phyloP scores from a whole-genome alignment of 2,797 vertebrate genomes.

The Pantherophis alleghaniensis region DNA sequence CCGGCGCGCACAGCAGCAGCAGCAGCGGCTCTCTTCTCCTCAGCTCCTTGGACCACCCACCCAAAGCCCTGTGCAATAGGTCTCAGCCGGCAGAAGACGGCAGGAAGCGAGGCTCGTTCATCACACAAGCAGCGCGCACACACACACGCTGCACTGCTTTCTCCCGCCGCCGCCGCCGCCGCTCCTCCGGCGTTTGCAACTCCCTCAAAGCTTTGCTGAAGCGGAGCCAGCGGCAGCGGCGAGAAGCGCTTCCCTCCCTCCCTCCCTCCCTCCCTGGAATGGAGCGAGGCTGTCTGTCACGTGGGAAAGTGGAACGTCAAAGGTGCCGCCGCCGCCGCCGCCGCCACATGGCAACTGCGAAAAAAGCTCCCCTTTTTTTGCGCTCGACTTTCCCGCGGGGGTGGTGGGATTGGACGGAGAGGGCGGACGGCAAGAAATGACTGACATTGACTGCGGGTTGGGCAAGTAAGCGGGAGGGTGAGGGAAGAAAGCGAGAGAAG shows the following conservation, averaged over 20 bases:
- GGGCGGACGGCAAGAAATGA: constrained; percentile 13
- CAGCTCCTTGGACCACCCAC: constrained; percentile 44
- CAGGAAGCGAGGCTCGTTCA: constrained; percentile 63
- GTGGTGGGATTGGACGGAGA: background rate
- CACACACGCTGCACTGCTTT: constrained; percentile 29
- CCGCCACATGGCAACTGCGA: constrained; percentile 25
- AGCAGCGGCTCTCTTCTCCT: background rate
- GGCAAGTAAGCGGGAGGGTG: constrained; percentile 35
- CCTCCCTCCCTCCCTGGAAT: constrained; percentile 59
- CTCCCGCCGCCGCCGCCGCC: constrained; percentile 39
- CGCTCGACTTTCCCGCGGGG: constrained; percentile 15
- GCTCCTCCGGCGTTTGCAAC: constrained; percentile 53
- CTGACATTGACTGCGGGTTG: constrained; percentile 39
- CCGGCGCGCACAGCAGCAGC: constrained; percentile 39
- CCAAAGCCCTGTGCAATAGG: constrained; percentile 35
- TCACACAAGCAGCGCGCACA: constrained; percentile 54
- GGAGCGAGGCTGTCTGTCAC: constrained; percentile 69
- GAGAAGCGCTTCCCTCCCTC: background rate
- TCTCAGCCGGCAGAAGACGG: constrained; percentile 69
- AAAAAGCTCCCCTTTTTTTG: background rate
- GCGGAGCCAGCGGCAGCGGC: constrained; percentile 54
- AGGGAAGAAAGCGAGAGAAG: background rate
- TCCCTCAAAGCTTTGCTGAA: constrained; percentile 51
- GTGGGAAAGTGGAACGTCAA: constrained; percentile 67
- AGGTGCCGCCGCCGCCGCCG: constrained; percentile 51